These are phyloP conservation scores for Apus apus DNA, from an alignment of 2,113 vertebrate genomes.

Conservation along the genomic window DNA sequence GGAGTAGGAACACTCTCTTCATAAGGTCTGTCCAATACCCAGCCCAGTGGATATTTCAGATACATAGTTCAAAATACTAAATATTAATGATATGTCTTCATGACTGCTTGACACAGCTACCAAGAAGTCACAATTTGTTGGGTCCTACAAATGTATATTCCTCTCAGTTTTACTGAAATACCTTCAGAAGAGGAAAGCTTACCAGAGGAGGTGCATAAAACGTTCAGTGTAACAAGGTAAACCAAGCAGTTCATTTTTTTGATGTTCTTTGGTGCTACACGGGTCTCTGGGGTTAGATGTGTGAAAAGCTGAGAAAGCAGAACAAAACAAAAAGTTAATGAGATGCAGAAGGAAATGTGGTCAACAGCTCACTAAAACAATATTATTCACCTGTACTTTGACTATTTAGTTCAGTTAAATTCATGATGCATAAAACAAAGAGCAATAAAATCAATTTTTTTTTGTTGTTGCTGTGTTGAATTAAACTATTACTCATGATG, in stretches of 20 bases:
- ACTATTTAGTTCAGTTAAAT: conserved; percentile 67
- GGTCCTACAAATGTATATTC: background rate
- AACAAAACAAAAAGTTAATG: conserved; percentile 13
- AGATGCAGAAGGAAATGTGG: conserved; percentile 36
- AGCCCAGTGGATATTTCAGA: background rate
- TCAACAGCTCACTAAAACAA: conserved; percentile 40
- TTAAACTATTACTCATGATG: conserved; percentile 54
- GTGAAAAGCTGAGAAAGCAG: conserved; percentile 49
- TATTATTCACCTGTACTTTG: conserved; percentile 52
- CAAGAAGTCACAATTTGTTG: background rate
- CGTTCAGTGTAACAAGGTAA: background rate
- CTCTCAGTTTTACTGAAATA: background rate
- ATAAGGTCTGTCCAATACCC: background rate
- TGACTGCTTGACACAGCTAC: background rate
- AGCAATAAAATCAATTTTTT: conserved; percentile 57
- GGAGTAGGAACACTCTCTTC: background rate
- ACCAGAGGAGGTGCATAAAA: background rate
- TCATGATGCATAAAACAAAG: conserved; percentile 67
- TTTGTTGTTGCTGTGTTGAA: conserved; percentile 25
- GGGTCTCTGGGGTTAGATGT: background rate
- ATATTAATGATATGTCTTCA: background rate
- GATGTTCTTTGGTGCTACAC: background rate
- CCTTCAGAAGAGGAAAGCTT: background rate
- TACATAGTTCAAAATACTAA: background rate
- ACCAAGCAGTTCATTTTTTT: background rate